Evolutionary conservation across 2,888 invertebrate species (phyloP), one percentile per base, ranked within the genome.

Genomic region (Cyclophora albipunctata): DNA sequence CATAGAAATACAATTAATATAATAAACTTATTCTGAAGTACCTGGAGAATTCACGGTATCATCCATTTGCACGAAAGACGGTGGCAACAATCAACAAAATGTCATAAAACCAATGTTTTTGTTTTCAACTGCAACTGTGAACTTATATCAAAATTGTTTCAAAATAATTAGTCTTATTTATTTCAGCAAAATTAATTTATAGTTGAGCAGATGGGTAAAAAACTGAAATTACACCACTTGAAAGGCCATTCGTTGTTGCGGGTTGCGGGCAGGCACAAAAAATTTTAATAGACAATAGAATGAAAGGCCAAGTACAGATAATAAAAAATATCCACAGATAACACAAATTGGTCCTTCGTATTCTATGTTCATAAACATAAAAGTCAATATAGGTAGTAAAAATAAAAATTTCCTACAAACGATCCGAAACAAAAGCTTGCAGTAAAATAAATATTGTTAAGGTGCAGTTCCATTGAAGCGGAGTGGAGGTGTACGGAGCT

Each of bases 11-110:
- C 20, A 20, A 20, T 20, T 20, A 20, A 20, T 20, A 1, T 20
- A 20, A 1, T 20, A 20, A 20, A 20, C 20, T 20, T 20, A 20
- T 1, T 20, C 20, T 20, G 20, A 20, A 20, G 20, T 81, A 87
- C 87, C 87, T 81, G 87, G 86, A 63, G 86, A 87, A 82, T 76
- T 77, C 73, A 84, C 83, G 69, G 83, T 75, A 81, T 87, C 87
- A 85, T 88, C 87, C 87, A 88, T 88, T 88, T 86, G 83, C 81
- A 85, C 74, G 79, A 78, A 68, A 53, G 71, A 73, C 73, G 76
- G 80, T 78, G 71, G 79, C 70, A 74, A 80, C 80, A 79, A 84
- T 78, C 70, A 74, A 80, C 80, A 79, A 84, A 82, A 84, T 84
- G 82, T 84, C 83, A 81, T 77, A 75, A 58, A 73, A 64, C 50